These are phyloP conservation scores for Benitochromis conjunctus DNA, from an alignment of 2,113 vertebrate species.

Conservation along the genomic window DNA sequence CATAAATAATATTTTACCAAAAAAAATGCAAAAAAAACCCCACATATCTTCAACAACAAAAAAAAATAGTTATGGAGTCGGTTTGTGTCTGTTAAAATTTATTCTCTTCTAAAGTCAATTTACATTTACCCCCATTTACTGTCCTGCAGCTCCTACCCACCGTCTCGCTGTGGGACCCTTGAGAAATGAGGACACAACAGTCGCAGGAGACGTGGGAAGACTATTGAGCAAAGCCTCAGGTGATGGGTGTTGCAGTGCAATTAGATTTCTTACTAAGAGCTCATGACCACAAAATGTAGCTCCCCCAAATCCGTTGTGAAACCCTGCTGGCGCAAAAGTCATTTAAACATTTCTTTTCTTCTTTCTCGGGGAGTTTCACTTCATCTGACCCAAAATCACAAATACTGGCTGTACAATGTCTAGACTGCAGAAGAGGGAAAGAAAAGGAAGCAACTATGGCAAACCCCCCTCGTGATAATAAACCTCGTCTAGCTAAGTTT, in stretches of 20 bases:
- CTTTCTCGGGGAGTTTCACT: background rate
- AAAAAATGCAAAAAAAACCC: background rate
- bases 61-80: background rate
- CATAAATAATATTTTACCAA: background rate
- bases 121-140: background rate
- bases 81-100: background rate
- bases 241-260: background rate
- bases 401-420: background rate
- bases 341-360: background rate
- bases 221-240: background rate
- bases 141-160: background rate
- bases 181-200: constrained; percentile 10
- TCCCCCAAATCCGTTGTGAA: background rate
- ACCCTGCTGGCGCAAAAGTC: background rate
- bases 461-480: background rate
- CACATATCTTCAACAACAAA: background rate
- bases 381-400: background rate
- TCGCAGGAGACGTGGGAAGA: background rate
- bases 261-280: constrained; percentile 13
- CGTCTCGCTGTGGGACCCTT: background rate
- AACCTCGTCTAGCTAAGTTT: background rate
- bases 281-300: background rate
- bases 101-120: background rate
- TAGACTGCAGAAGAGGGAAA: background rate
- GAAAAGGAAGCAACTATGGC: background rate